Evolutionary conservation across 92 coral and sea anemone genomes (phyloP).

Genomic region (Umimayanthus chanpuru): DNA sequence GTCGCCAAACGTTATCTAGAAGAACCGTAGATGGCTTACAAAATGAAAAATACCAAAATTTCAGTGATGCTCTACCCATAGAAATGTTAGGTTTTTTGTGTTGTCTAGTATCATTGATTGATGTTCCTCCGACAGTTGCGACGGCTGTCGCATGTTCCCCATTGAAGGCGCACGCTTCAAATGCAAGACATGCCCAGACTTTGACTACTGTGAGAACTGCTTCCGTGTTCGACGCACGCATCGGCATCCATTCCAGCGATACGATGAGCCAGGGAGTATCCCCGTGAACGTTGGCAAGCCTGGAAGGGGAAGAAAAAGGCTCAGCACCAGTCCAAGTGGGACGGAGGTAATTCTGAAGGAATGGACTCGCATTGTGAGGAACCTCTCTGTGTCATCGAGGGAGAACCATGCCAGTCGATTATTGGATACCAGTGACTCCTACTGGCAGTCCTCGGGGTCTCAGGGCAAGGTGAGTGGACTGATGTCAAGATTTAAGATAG

Average conservation of each 20-base stretch:
- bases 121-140: constrained; percentile 63
- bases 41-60: not conserved
- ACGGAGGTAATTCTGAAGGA: constrained; percentile 85
- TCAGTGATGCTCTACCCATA: not conserved
- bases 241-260: constrained; percentile 91
- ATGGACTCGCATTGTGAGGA: constrained; percentile 90
- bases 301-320: constrained; percentile 79
- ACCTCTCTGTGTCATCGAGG: constrained; percentile 91
- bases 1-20: no score
- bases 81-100: not conserved
- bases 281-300: constrained; percentile 94
- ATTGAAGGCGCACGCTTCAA: constrained; percentile 96
- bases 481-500: not conserved
- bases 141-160: constrained; percentile 91
- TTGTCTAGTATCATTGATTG: not conserved
- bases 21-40: no score
- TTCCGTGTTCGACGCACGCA: constrained; percentile 94
- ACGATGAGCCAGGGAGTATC: constrained; percentile 87
- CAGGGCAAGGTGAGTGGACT: constrained; percentile 84
- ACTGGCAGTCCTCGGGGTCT: constrained; percentile 99
- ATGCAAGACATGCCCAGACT: constrained; percentile 91
- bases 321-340: constrained; percentile 60
- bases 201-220: constrained; percentile 94
- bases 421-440: constrained; percentile 91
- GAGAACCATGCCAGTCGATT: constrained; percentile 85